These are phyloP conservation scores for Anoplophora glabripennis DNA, from an alignment of 1,140 invertebrate species.

Conservation along the genomic window DNA sequence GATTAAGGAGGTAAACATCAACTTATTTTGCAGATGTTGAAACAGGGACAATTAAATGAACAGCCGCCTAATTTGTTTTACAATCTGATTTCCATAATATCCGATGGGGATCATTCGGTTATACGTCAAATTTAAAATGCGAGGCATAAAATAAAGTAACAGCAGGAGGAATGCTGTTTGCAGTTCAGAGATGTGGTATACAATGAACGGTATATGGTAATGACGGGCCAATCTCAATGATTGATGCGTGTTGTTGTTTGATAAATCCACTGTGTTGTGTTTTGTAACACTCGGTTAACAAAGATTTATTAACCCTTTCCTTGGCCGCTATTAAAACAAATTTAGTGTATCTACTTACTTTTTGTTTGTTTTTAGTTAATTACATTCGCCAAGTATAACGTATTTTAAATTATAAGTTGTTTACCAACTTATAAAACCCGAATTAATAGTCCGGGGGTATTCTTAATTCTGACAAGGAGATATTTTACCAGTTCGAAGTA, in stretches of 20 bases:
- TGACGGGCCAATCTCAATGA: constrained; percentile 34
- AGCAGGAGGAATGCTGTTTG: too few species aligned
- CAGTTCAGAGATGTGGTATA: too few species aligned
- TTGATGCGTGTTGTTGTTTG: constrained; percentile 32
- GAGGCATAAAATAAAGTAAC: too few species aligned
- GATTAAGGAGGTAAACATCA: too few species aligned
- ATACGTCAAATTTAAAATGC: too few species aligned
- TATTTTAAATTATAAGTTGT: constrained; percentile 6
- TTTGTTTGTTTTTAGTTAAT: constrained; percentile 25
- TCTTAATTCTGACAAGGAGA: too few species aligned
- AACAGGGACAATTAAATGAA: too few species aligned
- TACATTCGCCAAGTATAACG: constrained; percentile 6
- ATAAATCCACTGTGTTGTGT: constrained; percentile 34
- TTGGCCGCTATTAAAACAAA: constrained; percentile 31
- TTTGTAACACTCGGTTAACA: constrained; percentile 34
- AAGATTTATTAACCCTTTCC: constrained; percentile 38
- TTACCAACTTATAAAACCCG: neutral
- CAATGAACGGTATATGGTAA: constrained; percentile 19
- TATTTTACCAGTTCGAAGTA: too few species aligned
- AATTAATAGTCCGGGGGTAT: neutral
- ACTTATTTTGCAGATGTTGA: too few species aligned
- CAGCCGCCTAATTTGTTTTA: too few species aligned
- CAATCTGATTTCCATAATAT: too few species aligned
- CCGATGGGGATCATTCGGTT: too few species aligned
- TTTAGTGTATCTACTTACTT: constrained; percentile 24